Evolutionary conservation across 2,113 vertebrate species (phyloP).

Genomic region (human): DNA sequence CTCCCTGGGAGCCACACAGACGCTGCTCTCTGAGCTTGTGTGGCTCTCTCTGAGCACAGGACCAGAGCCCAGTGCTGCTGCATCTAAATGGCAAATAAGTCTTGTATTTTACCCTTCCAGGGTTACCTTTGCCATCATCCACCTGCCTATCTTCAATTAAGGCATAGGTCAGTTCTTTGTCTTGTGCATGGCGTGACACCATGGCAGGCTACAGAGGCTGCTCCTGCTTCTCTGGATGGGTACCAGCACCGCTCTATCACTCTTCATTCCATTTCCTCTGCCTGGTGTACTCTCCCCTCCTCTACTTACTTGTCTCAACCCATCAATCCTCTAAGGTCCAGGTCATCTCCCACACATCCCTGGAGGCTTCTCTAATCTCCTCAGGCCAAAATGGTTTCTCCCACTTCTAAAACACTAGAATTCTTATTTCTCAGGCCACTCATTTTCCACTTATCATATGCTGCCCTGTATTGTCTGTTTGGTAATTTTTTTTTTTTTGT

Average conservation of each 20-base stretch:
- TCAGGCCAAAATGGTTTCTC: slow-evolving; percentile 47
- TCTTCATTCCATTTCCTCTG: neutral
- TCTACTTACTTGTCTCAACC: neutral
- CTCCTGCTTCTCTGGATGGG: neutral
- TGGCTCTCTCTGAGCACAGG: neutral
- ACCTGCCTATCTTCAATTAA: neutral
- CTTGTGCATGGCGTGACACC: neutral
- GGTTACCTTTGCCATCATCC: neutral
- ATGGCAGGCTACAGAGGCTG: neutral
- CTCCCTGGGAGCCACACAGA: neutral
- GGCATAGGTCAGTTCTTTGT: too few species aligned
- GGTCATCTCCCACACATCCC: neutral
- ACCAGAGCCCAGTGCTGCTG: neutral
- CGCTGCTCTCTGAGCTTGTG: neutral
- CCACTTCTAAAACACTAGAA: slow-evolving; percentile 5
- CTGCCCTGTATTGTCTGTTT: slow-evolving; percentile 37
- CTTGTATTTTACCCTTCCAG: neutral
- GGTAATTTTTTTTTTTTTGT: slow-evolving; percentile 27
- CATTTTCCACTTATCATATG: slow-evolving; percentile 65
- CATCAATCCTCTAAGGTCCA: neutral
- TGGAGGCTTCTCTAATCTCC: slow-evolving; percentile 12
- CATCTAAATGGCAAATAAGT: neutral
- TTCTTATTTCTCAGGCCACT: slow-evolving; percentile 48
- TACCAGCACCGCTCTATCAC: accelerated
- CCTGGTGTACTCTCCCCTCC: neutral